phyloP scores from a whole-genome alignment of 2,797 vertebrate species.

The Chelonia mydas region DNA sequence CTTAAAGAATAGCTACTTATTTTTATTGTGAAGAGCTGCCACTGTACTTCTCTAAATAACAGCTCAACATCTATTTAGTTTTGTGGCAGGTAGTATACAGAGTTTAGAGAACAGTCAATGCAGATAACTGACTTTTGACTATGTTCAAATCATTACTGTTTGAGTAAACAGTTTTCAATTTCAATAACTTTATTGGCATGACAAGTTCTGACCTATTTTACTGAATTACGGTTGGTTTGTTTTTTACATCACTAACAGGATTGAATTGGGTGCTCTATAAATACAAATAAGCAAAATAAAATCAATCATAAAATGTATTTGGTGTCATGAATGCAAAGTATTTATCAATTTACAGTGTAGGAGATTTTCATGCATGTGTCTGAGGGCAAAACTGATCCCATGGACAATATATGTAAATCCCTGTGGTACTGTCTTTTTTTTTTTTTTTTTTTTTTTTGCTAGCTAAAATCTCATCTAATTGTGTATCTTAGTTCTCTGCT shows the following conservation, averaged over 20 bases:
- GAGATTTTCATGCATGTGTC: background rate
- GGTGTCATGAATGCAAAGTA: background rate
- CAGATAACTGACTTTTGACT: background rate
- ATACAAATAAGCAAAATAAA: background rate
- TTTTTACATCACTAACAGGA: background rate
- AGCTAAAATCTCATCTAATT: slow-evolving; percentile 8
- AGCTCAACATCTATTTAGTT: background rate
- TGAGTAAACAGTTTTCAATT: background rate
- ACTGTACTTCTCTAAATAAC: background rate
- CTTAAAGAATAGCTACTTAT: background rate
- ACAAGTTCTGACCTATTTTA: background rate
- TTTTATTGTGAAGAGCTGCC: background rate
- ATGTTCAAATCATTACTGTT: background rate
- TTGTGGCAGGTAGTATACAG: background rate
- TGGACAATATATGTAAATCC: background rate
- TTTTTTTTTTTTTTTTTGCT: background rate
- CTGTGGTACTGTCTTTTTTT: background rate
- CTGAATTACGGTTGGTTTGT: background rate
- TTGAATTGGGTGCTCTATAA: background rate
- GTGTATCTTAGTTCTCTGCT: slow-evolving; percentile 37
- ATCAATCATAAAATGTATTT: background rate
- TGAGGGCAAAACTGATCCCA: slow-evolving; percentile 25
- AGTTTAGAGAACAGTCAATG: background rate
- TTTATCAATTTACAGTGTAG: background rate
- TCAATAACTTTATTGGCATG: background rate